These are phyloP conservation scores for Hypsopygia costalis DNA, from an alignment of 2,888 invertebrate species.

Conservation along the genomic window DNA sequence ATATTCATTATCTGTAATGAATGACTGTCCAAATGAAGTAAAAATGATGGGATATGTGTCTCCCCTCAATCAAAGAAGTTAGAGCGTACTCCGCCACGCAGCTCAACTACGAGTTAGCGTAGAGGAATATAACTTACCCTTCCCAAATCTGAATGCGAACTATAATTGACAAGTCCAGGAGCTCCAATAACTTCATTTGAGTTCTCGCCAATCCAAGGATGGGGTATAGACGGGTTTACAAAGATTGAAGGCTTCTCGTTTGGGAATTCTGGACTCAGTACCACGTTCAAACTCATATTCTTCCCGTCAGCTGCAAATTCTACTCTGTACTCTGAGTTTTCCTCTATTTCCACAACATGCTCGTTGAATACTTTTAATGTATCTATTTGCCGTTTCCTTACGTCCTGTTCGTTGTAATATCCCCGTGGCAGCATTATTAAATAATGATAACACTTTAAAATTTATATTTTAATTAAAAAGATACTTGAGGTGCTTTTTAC, in stretches of 20 bases:
- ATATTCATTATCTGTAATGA: no score
- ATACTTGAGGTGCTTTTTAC: no score
- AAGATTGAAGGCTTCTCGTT: constrained; percentile 86
- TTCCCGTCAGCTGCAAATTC: constrained; percentile 84
- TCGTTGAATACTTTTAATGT: constrained; percentile 91
- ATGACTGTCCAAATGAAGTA: no score
- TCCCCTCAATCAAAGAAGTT: no score
- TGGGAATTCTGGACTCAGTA: constrained; percentile 86
- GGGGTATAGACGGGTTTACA: constrained; percentile 83
- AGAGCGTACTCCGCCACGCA: no score
- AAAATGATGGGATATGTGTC: no score
- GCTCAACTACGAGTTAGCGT: no score
- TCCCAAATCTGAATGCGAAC: constrained; percentile 89
- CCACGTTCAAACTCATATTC: constrained; percentile 84
- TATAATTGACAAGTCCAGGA: constrained; percentile 88
- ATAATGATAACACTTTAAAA: no score
- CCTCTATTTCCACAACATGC: constrained; percentile 86
- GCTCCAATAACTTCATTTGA: constrained; percentile 86
- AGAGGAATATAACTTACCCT: neutral
- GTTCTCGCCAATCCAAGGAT: constrained; percentile 86
- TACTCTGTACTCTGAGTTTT: constrained; percentile 86
- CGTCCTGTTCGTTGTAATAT: constrained; percentile 78
- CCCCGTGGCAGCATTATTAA: constrained; percentile 74
- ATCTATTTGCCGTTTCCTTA: constrained; percentile 87
- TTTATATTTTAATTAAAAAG: no score